These are phyloP conservation scores for Hippocampus abdominalis DNA, from an alignment of 2,113 vertebrate species.

Conservation along the genomic window DNA sequence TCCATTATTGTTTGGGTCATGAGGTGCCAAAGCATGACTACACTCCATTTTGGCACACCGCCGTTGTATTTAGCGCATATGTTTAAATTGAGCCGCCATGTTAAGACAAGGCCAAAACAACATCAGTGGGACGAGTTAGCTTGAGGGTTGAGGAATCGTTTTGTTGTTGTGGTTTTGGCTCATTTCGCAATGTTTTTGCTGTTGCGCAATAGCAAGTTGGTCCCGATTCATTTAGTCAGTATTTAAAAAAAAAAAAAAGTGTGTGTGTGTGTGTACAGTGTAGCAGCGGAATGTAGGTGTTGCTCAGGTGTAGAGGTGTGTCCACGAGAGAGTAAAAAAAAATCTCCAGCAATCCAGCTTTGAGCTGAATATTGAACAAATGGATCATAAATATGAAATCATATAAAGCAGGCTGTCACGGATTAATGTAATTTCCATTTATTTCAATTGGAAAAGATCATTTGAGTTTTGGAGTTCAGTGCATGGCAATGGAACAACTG, in stretches of 20 bases:
- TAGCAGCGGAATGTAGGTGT: background rate
- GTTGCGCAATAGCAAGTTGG: background rate
- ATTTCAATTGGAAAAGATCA: too few relatives aligned
- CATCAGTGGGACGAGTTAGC: background rate
- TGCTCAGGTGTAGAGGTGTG: background rate
- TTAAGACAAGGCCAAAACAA: background rate
- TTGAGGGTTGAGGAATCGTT: background rate
- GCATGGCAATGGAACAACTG: too few relatives aligned
- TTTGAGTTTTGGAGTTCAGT: too few relatives aligned
- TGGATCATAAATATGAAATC: background rate
- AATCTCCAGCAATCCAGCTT: background rate
- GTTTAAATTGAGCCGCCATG: background rate
- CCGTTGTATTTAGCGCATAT: background rate
- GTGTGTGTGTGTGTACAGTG: background rate
- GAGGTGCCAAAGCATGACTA: background rate
- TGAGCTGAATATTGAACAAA: background rate
- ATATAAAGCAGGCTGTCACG: too few relatives aligned
- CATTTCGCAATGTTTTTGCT: background rate
- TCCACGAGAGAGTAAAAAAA: background rate
- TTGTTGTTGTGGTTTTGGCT: background rate
- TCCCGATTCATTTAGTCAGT: background rate
- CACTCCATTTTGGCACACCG: background rate
- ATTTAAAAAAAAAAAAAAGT: background rate
- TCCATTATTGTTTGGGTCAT: background rate
- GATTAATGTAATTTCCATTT: too few relatives aligned